Evolutionary conservation across 2,113 vertebrate species (phyloP), one percentile per base, ranked within the genome.

Genomic region (Archocentrus centrarchus): DNA sequence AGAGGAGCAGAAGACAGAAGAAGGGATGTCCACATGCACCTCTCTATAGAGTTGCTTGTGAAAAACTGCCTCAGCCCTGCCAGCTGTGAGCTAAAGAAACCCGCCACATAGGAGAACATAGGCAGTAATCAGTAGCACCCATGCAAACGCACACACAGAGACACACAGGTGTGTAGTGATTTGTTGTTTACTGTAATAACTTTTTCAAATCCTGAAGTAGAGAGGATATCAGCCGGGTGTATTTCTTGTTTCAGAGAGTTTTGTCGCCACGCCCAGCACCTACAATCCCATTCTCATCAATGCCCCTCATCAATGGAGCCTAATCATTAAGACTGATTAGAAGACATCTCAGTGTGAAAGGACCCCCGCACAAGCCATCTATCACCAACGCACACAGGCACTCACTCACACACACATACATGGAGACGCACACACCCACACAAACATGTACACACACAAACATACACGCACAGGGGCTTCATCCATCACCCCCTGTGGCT

Each of bases 301-400:
- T 60, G 82, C 81, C 68, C 84, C 88, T 94, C 91, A 87, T 94
- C 91, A 91, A 90, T 90, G 61, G 62, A 85, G 84, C 41, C 88
- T 82, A 93, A 93, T 93, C 93, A 92, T 93, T 92, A 92, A 93
- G 92, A 93, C 91, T 91, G 93, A 94, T 95, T 92, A 90, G 91
- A 59, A 94, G 92, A 93, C 90, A 94, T 92, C 90, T 85, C 88
- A 88, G 83, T 93, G 92, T 93, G 91, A 94, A 93, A 93, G 91
- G 91, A 93, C 79, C 84, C 66, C 89, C 61, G 59, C 90, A 87
- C 82, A 84, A 89, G 63, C 80, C 84, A 94, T 93, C 81, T 88
- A 93, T 94, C 90, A 93, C 81, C 9, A 41, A 75, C 18, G 7
- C 86, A 75, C 84, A 62, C 57, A 66, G 22, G 13, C 68, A 5